Conservation (phyloP, 2,797 vertebrate genomes). For the Borostomias antarcticus region DNA sequence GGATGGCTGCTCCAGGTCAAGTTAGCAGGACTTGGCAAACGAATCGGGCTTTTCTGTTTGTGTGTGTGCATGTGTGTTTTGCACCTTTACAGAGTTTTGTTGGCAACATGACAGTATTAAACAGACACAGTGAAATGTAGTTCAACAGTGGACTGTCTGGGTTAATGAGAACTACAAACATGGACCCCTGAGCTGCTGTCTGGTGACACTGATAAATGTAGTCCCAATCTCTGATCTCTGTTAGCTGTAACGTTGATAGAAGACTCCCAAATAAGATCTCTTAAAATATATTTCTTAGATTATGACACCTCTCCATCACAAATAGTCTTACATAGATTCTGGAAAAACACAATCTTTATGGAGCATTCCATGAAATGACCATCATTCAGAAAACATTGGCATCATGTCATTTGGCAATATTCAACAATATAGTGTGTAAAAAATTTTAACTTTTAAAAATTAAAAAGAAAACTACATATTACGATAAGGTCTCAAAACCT, state of each 20-base stretch:
- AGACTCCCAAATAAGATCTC: constrained; percentile 21
- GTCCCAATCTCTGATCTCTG: constrained; percentile 15
- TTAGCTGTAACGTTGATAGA: constrained; percentile 21
- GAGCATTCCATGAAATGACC: constrained; percentile 30
- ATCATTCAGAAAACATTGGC: constrained; percentile 52
- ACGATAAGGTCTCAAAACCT: too few species aligned
- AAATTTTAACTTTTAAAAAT: constrained; percentile 39
- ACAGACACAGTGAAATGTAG: constrained; percentile 48
- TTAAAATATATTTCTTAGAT: constrained; percentile 23
- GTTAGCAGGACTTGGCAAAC: constrained; percentile 66
- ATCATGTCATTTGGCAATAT: constrained; percentile 72
- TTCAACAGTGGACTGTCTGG: constrained; percentile 35
- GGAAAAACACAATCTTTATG: constrained; percentile 38
- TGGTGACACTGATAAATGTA: constrained; percentile 35
- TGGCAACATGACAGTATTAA: constrained; percentile 36
- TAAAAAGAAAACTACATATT: constrained; percentile 54
- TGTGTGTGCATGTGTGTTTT: constrained; percentile 17
- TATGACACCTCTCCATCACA: constrained; percentile 28
- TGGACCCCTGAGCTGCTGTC: constrained; percentile 56
- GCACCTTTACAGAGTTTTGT: constrained; percentile 26
- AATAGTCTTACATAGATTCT: constrained; percentile 16
- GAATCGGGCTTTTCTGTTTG: constrained; percentile 26
- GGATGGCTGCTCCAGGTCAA: constrained; percentile 53
- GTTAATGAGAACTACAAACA: constrained; percentile 22
- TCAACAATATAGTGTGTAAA: constrained; percentile 41